Percentiles rank a stretch among this genome's conserved stretches.
These are phyloP conservation scores for Plutella xylostella DNA, from an alignment of 2,888 invertebrate genomes.

Conservation along the genomic window DNA sequence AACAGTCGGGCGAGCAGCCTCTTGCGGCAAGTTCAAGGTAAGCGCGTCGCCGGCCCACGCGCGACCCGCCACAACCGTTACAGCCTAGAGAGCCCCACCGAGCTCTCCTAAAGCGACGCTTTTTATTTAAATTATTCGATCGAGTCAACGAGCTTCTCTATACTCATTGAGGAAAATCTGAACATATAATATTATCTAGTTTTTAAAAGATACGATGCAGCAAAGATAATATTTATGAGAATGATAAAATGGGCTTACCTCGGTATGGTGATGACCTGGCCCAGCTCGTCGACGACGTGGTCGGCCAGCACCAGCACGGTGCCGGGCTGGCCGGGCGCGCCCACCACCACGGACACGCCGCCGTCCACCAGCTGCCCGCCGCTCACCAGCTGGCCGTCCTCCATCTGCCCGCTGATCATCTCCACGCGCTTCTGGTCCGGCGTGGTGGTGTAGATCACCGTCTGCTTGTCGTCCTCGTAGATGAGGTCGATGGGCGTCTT, in stretches of 20 bases:
- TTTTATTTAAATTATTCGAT: too few species aligned
- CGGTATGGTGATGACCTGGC: slow-evolving; percentile 74
- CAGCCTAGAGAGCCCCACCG: slow-evolving; percentile 16
- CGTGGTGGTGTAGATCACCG: slow-evolving; percentile 84
- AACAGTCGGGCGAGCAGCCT: slow-evolving; percentile 19
- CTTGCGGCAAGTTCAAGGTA: slow-evolving; percentile 68
- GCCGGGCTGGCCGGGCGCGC: slow-evolving; percentile 52
- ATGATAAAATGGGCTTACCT: slow-evolving; percentile 53
- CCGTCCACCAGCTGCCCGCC: slow-evolving; percentile 61
- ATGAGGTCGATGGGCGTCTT: slow-evolving; percentile 84
- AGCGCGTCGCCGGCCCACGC: slow-evolving; percentile 66
- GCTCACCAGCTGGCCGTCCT: slow-evolving; percentile 66
- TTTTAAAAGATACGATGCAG: too few species aligned
- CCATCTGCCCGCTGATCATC: slow-evolving; percentile 78
- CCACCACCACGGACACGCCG: slow-evolving; percentile 65
- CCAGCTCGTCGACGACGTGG: slow-evolving; percentile 77
- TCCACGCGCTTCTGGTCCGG: slow-evolving; percentile 85
- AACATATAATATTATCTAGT: too few species aligned
- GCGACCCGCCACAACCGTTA: slow-evolving; percentile 58
- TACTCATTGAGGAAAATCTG: too few species aligned
- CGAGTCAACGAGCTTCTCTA: too few species aligned
- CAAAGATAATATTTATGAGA: neutral
- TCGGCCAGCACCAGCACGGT: slow-evolving; percentile 81
- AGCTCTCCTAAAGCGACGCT: too few species aligned
- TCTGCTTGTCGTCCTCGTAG: slow-evolving; percentile 87